Evolutionary conservation across 2,888 invertebrate genomes (phyloP).

Genomic region (Tenthredo amoena): DNA sequence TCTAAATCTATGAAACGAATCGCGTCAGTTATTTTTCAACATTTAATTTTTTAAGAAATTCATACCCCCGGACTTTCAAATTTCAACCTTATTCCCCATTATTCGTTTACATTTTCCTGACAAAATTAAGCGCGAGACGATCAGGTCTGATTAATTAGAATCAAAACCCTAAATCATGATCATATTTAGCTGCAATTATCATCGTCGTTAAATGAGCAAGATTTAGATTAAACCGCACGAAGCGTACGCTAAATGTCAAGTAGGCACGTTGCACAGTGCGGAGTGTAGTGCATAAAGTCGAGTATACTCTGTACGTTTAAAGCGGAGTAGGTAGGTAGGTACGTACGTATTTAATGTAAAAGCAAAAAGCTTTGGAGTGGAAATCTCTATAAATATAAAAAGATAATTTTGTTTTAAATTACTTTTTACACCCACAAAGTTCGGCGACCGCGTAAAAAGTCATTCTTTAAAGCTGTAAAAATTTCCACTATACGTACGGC

Average conservation of each 20-base stretch:
- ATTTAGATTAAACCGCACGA: constrained; percentile 5
- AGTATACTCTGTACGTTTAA: constrained; percentile 21
- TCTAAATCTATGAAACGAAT: background rate
- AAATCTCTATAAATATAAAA: background rate
- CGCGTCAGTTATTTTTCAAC: background rate
- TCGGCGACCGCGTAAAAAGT: background rate
- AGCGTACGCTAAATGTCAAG: background rate
- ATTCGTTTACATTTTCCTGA: background rate
- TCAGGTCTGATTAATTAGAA: background rate
- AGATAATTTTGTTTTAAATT: background rate
- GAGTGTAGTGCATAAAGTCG: constrained; percentile 14
- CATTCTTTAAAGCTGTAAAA: background rate
- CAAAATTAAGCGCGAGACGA: background rate
- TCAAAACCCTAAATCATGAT: background rate
- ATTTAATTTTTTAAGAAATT: background rate
- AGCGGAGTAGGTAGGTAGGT: background rate
- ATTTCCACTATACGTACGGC: background rate
- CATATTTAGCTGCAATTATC: background rate
- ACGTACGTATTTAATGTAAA: background rate
- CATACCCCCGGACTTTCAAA: background rate
- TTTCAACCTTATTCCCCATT: background rate
- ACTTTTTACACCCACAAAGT: background rate
- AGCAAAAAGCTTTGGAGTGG: background rate
- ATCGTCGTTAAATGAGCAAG: background rate
- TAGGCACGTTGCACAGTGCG: background rate